Conservation (phyloP, 2,888 invertebrate species). For the Diplazon laetatorius region DNA sequence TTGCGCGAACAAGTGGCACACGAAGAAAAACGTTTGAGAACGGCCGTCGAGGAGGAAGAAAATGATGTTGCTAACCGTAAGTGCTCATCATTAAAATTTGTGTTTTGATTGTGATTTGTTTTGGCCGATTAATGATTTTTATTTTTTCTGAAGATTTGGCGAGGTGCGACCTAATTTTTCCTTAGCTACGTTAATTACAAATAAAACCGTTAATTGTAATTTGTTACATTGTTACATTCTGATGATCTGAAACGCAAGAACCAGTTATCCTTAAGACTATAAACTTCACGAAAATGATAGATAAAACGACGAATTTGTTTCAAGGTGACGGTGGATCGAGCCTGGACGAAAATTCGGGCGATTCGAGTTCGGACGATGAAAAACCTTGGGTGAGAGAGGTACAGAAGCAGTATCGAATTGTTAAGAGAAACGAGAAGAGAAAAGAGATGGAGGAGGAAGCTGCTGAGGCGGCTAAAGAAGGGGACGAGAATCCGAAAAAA, state of each 20-base stretch:
- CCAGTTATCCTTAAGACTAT: no score
- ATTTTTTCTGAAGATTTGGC: no score
- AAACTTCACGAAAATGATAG: not conserved
- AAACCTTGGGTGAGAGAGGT: slow-evolving; percentile 91
- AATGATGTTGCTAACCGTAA: slow-evolving; percentile 84
- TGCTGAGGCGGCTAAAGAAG: slow-evolving; percentile 65
- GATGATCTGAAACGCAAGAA: no score
- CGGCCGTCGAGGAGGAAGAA: slow-evolving; percentile 76
- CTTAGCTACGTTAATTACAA: no score
- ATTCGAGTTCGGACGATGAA: slow-evolving; percentile 90
- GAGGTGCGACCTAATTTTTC: no score
- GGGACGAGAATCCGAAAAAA: slow-evolving; percentile 69
- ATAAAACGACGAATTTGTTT: slow-evolving; percentile 31
- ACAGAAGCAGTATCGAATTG: slow-evolving; percentile 88
- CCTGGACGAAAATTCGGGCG: slow-evolving; percentile 75
- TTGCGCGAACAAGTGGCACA: slow-evolving; percentile 78
- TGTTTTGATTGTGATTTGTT: not conserved
- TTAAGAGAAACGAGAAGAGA: slow-evolving; percentile 84
- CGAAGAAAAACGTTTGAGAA: slow-evolving; percentile 81
- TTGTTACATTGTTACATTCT: no score
- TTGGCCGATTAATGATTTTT: no score
- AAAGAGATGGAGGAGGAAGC: slow-evolving; percentile 75
- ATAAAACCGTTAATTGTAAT: no score
- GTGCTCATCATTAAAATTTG: slow-evolving; percentile 47
- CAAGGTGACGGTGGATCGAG: slow-evolving; percentile 73